phyloP scores from a whole-genome alignment of 2,888 invertebrate genomes.

The Luffia ferchaultella region DNA sequence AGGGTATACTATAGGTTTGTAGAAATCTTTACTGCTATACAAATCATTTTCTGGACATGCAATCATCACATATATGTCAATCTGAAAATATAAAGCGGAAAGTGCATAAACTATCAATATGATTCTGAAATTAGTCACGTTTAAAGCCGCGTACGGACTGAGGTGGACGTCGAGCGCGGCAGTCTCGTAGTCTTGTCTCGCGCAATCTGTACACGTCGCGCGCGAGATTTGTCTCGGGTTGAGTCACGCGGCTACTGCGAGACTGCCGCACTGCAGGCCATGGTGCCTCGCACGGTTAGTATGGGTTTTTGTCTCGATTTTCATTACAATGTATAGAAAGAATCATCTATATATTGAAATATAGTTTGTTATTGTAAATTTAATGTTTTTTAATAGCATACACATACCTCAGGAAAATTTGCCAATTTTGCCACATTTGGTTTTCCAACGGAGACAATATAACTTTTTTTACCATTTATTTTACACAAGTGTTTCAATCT shows the following conservation, averaged over 20 bases:
- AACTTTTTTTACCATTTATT: slow-evolving; percentile 83
- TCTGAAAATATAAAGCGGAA: slow-evolving; percentile 66
- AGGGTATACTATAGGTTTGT: slow-evolving; percentile 89
- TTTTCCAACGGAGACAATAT: slow-evolving; percentile 93
- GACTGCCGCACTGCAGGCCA: no score
- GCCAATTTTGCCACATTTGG: slow-evolving; percentile 94
- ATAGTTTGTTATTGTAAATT: background rate
- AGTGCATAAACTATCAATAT: slow-evolving; percentile 2
- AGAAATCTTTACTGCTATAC: slow-evolving; percentile 84
- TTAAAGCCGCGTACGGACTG: no score
- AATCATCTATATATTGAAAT: no score
- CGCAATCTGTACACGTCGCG: no score
- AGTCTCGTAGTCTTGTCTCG: no score
- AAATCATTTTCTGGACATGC: slow-evolving; percentile 92
- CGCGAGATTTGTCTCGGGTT: no score
- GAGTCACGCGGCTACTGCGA: no score
- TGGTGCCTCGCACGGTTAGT: no score
- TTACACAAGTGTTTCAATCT: slow-evolving; percentile 77
- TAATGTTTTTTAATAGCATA: background rate
- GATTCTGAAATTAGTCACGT: background rate
- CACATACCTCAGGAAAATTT: slow-evolving; percentile 85
- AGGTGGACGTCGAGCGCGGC: no score
- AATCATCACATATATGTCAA: slow-evolving; percentile 91
- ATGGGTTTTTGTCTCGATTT: no score
- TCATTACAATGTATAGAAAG: no score